phyloP scores from a whole-genome alignment of 2,888 invertebrate genomes.

The Craniophora ligustri region DNA sequence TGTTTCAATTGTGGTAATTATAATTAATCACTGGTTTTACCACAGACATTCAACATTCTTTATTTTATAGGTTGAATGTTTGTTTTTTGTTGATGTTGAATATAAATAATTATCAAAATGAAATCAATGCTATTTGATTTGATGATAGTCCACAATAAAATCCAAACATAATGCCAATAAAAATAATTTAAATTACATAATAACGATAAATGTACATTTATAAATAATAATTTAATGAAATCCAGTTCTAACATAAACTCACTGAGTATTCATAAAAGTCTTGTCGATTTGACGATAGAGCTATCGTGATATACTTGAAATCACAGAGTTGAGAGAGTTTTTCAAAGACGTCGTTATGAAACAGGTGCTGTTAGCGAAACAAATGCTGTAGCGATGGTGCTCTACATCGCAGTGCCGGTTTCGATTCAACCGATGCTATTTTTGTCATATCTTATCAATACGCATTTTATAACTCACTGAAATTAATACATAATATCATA shows the following conservation, averaged over 20 bases:
- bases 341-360: slow-evolving; percentile 24
- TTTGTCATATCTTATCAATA: slow-evolving; percentile 20
- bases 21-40: slow-evolving; percentile 12
- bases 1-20: slow-evolving; percentile 3
- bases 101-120: background rate
- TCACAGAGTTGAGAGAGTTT: slow-evolving; percentile 49
- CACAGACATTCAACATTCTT: slow-evolving; percentile 1
- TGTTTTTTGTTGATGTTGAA: background rate
- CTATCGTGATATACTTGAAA: slow-evolving; percentile 24
- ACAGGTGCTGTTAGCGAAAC: slow-evolving; percentile 29
- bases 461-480: background rate
- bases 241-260: slow-evolving; percentile 36
- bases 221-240: slow-evolving; percentile 17
- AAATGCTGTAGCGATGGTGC: slow-evolving; percentile 40
- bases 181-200: background rate
- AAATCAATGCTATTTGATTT: slow-evolving; percentile 1
- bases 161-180: slow-evolving; percentile 8
- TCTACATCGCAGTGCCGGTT: slow-evolving; percentile 35
- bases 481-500: background rate
- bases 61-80: background rate
- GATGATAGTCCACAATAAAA: background rate
- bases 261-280: slow-evolving; percentile 56
- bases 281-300: slow-evolving; percentile 33
- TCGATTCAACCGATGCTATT: slow-evolving; percentile 17
- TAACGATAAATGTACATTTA: background rate